Evolutionary conservation across 2,797 vertebrate species (phyloP), one percentile per base, ranked within the genome.

Genomic region (Zalophus californianus): DNA sequence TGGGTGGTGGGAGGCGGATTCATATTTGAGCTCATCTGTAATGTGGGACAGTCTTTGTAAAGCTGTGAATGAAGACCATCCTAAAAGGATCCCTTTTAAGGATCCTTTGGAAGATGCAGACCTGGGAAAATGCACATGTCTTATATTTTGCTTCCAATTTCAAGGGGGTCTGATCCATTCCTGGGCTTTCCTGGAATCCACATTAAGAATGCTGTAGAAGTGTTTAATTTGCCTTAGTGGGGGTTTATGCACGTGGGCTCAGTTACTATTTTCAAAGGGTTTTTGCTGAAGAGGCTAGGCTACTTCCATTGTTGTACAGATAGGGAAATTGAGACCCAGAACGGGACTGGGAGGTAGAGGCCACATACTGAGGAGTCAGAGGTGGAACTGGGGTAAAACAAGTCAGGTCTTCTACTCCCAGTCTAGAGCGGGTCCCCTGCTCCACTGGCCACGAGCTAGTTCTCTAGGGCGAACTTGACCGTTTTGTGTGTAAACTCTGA

Each of bases 281-380:
- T 64, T 80, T 93, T 91, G 52, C 21, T 80, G 56, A 44, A 66
- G 64, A 93, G 56, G 44, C 3, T 54, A 11, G 32, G 73, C 48
- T 73, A 50, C 29, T 15, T 68, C 20, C n/a, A 5, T 70, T n/a
- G 10, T 52, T 12, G 60, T 52, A 77, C 29, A 52, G 38, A 14
- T 6, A 52, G 62, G 82, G 77, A 96, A 92, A 92, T 23, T n/a
- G 77, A 88, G 86, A 60, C 73, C 41, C 66, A 27, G 62, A 78
- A 27, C 12, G 1, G 27, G 23, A 15, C 1, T 4, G 5, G 11
- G 50, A n/a, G 14, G 5, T 27, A 56, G 56, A 95, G 18, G 35
- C 13, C 82, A 64, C 38, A 23, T 21, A 41, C 60, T 0, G 1
- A 29, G 64, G 27, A 89, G 44, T 48, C 27, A 68, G 89, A 44